Base-by-base conservation (phyloP, 1,140 invertebrate species). In the Apocrypta bakeri region DNA sequence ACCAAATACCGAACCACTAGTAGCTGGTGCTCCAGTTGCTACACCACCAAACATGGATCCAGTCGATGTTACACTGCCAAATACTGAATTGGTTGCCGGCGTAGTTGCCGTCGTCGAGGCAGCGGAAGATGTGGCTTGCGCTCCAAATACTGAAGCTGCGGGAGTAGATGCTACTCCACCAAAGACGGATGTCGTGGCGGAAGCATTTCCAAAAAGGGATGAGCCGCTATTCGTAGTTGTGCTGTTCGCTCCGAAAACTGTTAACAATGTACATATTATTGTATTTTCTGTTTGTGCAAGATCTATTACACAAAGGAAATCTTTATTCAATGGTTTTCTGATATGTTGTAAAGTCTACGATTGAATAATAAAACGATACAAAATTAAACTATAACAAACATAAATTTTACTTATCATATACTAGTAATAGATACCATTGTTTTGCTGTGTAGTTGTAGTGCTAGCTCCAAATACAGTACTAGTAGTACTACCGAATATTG, bases 31-130 rank as follows among this genome's bases (percentile, higher is more conserved):
- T 31, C 42, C 31, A 68, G 73, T 56, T 4, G 56, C 17, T 6
- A 48, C 68, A 17, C 81, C 76, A 2, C 85, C 84, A 66, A 87
- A 87, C 12, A 87, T 78, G 0, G 85, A 86, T 1, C 83, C 17
- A 14, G 81, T 78, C 7, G 66, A 61, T 9, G 83, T 21, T 0
- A 31, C 14, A 31, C 2, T 17, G 14, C 83, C 83, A 40, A 84
- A 84, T 25, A 83, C 66, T 4, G 42, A 37, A 2, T 33, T 40
- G 6, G 80, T 61, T 0, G 73, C 21, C 1, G 61, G 48, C 0
- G 64, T 69, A 1, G 56, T 81, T 40, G 71, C 61, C 21, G 73
- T 63, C 4, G n/a, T 21, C 33, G 68, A 29, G 8, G 68, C 69
- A 68, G 29, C 25, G 0, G 25, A 11, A 9, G 66, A 27, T 27